A percentile compares a stretch with the other conserved stretches of the same genome.
These are phyloP conservation scores for Folsomia candida DNA, from an alignment of 2,888 invertebrate genomes.

Conservation along the genomic window DNA sequence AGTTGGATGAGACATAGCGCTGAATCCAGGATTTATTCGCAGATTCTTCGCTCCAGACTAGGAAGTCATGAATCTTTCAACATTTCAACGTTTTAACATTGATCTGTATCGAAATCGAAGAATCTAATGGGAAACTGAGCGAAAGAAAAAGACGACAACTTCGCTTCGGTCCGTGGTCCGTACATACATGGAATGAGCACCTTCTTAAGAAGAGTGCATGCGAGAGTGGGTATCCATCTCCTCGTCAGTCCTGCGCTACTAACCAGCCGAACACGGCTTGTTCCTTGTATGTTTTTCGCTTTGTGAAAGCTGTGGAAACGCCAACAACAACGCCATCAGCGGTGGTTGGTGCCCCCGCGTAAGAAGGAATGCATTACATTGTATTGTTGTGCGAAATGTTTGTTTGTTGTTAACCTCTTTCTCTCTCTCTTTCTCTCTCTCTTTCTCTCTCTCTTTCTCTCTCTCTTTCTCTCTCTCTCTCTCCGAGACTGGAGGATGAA, in stretches of 20 bases:
- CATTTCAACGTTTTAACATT: slow-evolving; percentile 7
- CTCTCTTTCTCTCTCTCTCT: background rate
- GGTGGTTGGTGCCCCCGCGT: no score
- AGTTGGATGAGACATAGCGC: background rate
- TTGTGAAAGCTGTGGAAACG: no score
- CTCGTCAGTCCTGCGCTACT: no score
- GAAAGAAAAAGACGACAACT: background rate
- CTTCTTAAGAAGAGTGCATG: no score
- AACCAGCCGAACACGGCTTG: background rate
- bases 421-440: background rate
- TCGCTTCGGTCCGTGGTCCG: no score
- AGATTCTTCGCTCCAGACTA: background rate
- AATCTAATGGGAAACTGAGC: background rate
- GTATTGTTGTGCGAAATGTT: background rate
- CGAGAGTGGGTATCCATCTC: no score
- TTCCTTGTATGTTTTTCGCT: background rate
- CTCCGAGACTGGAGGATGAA: background rate
- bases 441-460: background rate
- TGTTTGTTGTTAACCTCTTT: background rate
- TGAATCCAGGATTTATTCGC: background rate
- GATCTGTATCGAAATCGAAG: slow-evolving; percentile 5
- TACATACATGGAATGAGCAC: no score
- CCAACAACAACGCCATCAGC: no score
- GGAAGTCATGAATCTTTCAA: slow-evolving; percentile 8
- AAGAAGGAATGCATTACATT: background rate